These are phyloP conservation scores for Eupithecia dodoneata DNA, from an alignment of 2,888 invertebrate species.

Conservation along the genomic window DNA sequence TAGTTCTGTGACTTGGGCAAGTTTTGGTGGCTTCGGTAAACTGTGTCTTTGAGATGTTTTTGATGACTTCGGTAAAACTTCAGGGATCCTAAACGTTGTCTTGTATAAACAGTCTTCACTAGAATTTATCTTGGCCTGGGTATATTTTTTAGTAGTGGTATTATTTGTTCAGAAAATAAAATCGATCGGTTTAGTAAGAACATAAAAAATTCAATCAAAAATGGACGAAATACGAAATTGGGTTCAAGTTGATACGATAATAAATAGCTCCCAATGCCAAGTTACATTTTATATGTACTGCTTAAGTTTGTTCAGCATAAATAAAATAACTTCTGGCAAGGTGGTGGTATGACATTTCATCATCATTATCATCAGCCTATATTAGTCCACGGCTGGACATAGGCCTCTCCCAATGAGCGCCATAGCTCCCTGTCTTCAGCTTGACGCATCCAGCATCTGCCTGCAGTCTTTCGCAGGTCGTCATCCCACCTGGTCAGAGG, in stretches of 20 bases:
- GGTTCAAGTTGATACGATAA: background rate
- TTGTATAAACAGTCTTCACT: background rate
- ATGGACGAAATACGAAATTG: background rate
- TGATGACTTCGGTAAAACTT: background rate
- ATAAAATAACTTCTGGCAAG: no score
- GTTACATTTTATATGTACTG: background rate
- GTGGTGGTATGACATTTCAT: no score
- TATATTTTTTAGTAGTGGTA: background rate
- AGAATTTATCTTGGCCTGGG: background rate
- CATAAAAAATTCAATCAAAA: background rate
- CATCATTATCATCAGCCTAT: no score
- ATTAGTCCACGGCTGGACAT: no score
- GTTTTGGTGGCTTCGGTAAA: background rate
- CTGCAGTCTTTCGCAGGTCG: no score
- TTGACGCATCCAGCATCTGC: no score
- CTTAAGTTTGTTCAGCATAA: no score
- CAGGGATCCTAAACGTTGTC: background rate
- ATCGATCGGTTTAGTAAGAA: background rate
- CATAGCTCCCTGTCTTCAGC: no score
- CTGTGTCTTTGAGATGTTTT: background rate
- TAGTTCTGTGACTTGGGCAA: background rate
- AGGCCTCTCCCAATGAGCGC: no score
- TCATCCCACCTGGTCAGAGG: no score
- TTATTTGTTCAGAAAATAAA: background rate
- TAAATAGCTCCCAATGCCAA: background rate